Percentiles rank a stretch among this genome's conserved stretches.
These are phyloP conservation scores for Lypha dubia DNA, from an alignment of 2,888 invertebrate genomes.

Conservation along the genomic window DNA sequence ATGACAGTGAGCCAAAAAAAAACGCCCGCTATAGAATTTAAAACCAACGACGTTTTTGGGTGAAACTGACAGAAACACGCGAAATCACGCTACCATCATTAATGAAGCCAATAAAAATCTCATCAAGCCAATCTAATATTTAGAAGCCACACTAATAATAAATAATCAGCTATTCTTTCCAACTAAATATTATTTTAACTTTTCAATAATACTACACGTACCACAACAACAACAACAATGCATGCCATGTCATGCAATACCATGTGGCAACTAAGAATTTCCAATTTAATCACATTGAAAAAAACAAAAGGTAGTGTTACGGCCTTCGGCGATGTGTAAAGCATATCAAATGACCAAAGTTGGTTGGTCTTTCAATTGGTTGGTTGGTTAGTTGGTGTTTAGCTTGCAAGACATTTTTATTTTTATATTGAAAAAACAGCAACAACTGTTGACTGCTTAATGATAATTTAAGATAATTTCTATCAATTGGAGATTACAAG, in stretches of 20 bases:
- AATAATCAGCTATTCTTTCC: conserved; percentile 26
- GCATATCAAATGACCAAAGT: conserved; percentile 76
- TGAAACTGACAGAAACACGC: not conserved
- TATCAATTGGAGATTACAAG: conserved; percentile 56
- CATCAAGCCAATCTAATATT: conserved; percentile 14
- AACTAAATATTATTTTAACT: conserved; percentile 45
- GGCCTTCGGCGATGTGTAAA: conserved; percentile 81
- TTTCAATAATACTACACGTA: conserved; percentile 58
- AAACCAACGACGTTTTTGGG: too few relatives aligned
- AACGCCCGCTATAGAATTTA: too few relatives aligned
- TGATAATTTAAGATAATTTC: conserved; percentile 69
- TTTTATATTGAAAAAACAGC: not conserved
- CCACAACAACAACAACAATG: too few relatives aligned
- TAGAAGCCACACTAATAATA: not conserved
- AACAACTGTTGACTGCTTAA: conserved; percentile 53
- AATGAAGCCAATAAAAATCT: conserved; percentile 35
- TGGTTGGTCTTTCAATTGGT: conserved; percentile 42
- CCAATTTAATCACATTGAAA: conserved; percentile 62
- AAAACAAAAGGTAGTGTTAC: conserved; percentile 72
- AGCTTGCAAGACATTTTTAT: conserved; percentile 30
- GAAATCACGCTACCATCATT: conserved; percentile 7
- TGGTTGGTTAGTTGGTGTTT: conserved; percentile 45
- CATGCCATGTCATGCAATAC: conserved; percentile 44
- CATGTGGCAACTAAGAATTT: conserved; percentile 65
- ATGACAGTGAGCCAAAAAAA: too few relatives aligned